phyloP scores from a whole-genome alignment of 2,888 invertebrate genomes.

The Priocnemis perturbator region DNA sequence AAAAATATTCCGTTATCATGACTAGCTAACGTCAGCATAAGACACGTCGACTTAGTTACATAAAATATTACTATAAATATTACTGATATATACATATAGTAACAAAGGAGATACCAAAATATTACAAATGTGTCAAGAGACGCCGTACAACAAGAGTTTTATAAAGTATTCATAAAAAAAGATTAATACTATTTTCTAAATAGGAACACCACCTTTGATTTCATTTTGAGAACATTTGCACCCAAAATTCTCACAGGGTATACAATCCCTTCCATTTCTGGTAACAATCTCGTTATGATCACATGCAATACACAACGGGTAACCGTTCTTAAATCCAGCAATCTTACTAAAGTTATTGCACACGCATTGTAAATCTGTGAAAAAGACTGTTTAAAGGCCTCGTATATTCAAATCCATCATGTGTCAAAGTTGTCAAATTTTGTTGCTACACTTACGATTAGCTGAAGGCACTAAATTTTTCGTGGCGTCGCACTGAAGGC shows the following conservation, averaged over 20 bases:
- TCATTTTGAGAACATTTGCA: constrained; percentile 65
- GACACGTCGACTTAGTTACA: too few relatives aligned
- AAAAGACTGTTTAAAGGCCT: neutral
- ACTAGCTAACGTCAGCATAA: neutral
- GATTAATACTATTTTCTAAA: neutral
- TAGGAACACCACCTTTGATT: constrained; percentile 62
- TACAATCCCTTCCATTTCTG: constrained; percentile 68
- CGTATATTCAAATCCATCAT: constrained; percentile 6
- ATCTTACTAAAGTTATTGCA: constrained; percentile 73
- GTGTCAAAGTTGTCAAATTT: neutral
- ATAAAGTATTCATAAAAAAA: too few relatives aligned
- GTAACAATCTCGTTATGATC: constrained; percentile 65
- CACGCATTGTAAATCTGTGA: constrained; percentile 75
- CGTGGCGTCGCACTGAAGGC: constrained; percentile 74
- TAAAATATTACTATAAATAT: too few relatives aligned
- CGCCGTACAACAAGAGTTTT: neutral
- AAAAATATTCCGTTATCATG: neutral
- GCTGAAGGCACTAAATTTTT: constrained; percentile 70
- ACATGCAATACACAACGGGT: constrained; percentile 68
- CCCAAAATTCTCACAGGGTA: constrained; percentile 61
- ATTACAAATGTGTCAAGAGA: too few relatives aligned
- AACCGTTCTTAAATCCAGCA: constrained; percentile 55
- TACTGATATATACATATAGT: too few relatives aligned
- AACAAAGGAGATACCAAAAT: too few relatives aligned
- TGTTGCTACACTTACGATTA: constrained; percentile 68